Percentiles rank a stretch among this genome's conserved stretches.
Conservation (phyloP, 2,797 vertebrate genomes). For the Enteromius unitaeniatus region DNA sequence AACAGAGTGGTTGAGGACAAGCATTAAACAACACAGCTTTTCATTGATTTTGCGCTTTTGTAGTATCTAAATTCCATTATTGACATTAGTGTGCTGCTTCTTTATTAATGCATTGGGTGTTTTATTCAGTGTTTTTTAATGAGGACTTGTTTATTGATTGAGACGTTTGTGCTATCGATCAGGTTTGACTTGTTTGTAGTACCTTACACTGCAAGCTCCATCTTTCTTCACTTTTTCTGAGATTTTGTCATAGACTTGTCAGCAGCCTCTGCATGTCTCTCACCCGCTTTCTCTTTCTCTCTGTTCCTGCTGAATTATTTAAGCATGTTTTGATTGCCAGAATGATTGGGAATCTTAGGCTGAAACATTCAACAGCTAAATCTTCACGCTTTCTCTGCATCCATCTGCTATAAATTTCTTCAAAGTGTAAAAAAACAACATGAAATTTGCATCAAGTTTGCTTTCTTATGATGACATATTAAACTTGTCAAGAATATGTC, state of each 20-base stretch:
- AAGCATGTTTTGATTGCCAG: constrained; percentile 78
- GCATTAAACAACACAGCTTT: neutral
- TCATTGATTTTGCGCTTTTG: constrained; percentile 41
- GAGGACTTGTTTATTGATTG: constrained; percentile 40
- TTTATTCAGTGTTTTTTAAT: constrained; percentile 24
- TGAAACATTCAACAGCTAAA: constrained; percentile 48
- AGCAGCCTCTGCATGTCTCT: constrained; percentile 55
- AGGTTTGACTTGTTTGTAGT: constrained; percentile 38
- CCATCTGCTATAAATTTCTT: neutral
- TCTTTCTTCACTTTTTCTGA: neutral
- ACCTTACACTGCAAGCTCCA: neutral
- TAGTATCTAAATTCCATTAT: constrained; percentile 35
- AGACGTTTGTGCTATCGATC: constrained; percentile 32
- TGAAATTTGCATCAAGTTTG: constrained; percentile 24
- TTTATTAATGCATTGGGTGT: neutral
- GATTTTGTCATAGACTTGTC: constrained; percentile 7
- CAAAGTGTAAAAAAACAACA: constrained; percentile 24
- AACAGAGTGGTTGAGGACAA: constrained; percentile 9
- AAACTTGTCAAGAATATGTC: neutral
- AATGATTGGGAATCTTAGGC: constrained; percentile 70
- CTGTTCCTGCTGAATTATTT: constrained; percentile 81
- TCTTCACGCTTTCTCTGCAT: constrained; percentile 6
- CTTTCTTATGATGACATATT: neutral
- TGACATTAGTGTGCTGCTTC: constrained; percentile 16
- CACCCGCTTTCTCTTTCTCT: constrained; percentile 67